A percentile compares a stretch with the other conserved stretches of the same genome.
These are phyloP conservation scores for Chymomyza fuscimana DNA, from an alignment of 2,888 invertebrate genomes.

Conservation along the genomic window DNA sequence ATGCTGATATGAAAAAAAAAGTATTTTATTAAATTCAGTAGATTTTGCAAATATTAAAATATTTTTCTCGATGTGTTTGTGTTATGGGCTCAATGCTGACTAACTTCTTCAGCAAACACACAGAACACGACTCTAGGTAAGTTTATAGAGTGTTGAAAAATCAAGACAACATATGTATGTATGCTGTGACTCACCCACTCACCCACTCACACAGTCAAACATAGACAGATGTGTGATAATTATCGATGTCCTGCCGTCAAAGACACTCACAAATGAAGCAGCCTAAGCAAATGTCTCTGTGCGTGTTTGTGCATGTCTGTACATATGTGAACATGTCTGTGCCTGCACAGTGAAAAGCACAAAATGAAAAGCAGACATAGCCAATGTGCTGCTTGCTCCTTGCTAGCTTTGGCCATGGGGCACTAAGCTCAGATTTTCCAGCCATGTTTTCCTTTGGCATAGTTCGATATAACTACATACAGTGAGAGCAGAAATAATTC, in stretches of 20 bases:
- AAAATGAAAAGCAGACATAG: background rate
- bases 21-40: too few species aligned
- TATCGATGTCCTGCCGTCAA: constrained; percentile 56
- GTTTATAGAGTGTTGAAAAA: background rate
- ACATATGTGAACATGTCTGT: background rate
- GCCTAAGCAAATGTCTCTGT: background rate
- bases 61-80: too few species aligned
- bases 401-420: background rate
- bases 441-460: background rate
- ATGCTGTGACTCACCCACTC: background rate
- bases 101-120: background rate
- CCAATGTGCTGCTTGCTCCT: background rate
- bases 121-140: background rate
- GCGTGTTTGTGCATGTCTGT: background rate
- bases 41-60: too few species aligned
- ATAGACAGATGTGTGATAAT: constrained; percentile 41
- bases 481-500: too few species aligned
- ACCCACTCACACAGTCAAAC: background rate
- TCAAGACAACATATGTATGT: constrained; percentile 7
- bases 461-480: background rate
- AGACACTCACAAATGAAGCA: constrained; percentile 34
- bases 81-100: too few species aligned
- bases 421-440: background rate
- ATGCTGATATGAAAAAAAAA: too few species aligned
- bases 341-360: background rate